These are phyloP conservation scores for Nymphalis io DNA, from an alignment of 1,140 invertebrate species.

Conservation along the genomic window DNA sequence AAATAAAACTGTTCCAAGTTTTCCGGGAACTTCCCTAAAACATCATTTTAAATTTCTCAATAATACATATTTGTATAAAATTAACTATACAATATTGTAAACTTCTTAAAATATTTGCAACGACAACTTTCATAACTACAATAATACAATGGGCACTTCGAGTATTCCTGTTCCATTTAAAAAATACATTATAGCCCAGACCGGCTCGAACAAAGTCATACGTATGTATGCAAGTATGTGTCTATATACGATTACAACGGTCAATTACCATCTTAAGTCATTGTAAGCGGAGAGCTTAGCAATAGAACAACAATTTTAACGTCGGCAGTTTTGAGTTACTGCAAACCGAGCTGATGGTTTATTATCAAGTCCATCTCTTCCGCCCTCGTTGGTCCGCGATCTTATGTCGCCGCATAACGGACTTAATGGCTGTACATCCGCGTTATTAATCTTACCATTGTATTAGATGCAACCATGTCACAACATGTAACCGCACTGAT, in stretches of 20 bases:
- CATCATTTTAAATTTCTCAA: too few relatives aligned
- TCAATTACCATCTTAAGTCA: constrained; percentile 62
- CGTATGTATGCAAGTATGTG: not conserved
- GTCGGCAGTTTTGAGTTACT: constrained; percentile 71
- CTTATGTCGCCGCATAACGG: constrained; percentile 69
- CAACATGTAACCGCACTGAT: constrained; percentile 68
- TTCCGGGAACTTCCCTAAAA: too few relatives aligned
- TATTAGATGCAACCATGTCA: constrained; percentile 65
- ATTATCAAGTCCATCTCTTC: constrained; percentile 76
- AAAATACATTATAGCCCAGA: too few relatives aligned
- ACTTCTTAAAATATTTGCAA: too few relatives aligned
- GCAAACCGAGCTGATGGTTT: constrained; percentile 66
- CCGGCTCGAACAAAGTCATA: too few relatives aligned
- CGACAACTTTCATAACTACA: too few relatives aligned
- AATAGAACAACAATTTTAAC: constrained; percentile 68
- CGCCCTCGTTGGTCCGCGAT: constrained; percentile 67
- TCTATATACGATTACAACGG: constrained; percentile 3
- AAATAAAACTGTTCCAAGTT: too few relatives aligned
- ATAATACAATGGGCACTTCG: too few relatives aligned
- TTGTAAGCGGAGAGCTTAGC: constrained; percentile 50
- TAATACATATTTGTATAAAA: too few relatives aligned
- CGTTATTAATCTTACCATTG: constrained; percentile 78
- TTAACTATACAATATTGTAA: too few relatives aligned
- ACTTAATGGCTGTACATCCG: constrained; percentile 58
- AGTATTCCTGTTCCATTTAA: too few relatives aligned